phyloP scores from a whole-genome alignment of 2,888 invertebrate species.

The Lithophane ornitopus region DNA sequence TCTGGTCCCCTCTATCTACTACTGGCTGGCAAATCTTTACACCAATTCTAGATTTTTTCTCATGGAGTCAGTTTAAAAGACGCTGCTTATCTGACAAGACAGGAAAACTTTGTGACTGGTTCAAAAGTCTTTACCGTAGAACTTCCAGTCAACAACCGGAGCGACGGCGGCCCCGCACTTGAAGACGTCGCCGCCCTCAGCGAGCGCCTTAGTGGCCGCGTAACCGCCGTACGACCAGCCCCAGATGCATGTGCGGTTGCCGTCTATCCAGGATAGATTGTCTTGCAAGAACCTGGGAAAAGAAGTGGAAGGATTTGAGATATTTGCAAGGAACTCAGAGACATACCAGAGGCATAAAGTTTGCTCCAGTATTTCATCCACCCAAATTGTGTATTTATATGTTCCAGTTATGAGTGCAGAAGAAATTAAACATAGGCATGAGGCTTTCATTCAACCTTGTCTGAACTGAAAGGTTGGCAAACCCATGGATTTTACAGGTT shows the following conservation, averaged over 20 bases:
- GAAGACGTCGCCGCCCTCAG: slow-evolving; percentile 94
- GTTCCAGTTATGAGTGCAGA: not conserved
- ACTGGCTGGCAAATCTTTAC: not conserved
- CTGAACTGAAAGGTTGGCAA: not conserved
- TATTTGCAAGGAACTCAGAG: not conserved
- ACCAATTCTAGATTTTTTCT: not conserved
- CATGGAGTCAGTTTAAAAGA: not conserved
- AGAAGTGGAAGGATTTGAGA: not conserved
- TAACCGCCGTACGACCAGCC: slow-evolving; percentile 99
- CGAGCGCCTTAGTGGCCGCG: slow-evolving; percentile 96
- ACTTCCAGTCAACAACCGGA: slow-evolving; percentile 98
- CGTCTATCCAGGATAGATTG: slow-evolving; percentile 93
- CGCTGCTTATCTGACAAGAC: too few relatives aligned
- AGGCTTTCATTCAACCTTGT: not conserved
- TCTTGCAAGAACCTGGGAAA: slow-evolving; percentile 91
- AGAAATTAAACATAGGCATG: not conserved
- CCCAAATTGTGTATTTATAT: not conserved
- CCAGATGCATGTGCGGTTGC: slow-evolving; percentile 97
- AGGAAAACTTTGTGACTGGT: not conserved
- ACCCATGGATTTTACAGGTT: not conserved
- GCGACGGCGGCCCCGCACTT: slow-evolving; percentile 98
- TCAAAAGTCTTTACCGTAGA: slow-evolving; percentile 88
- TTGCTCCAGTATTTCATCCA: not conserved
- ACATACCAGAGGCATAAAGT: not conserved
- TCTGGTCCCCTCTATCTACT: not conserved